Base-by-base conservation (phyloP, 1,140 invertebrate species). In the Aphelinus atriplicis region DNA sequence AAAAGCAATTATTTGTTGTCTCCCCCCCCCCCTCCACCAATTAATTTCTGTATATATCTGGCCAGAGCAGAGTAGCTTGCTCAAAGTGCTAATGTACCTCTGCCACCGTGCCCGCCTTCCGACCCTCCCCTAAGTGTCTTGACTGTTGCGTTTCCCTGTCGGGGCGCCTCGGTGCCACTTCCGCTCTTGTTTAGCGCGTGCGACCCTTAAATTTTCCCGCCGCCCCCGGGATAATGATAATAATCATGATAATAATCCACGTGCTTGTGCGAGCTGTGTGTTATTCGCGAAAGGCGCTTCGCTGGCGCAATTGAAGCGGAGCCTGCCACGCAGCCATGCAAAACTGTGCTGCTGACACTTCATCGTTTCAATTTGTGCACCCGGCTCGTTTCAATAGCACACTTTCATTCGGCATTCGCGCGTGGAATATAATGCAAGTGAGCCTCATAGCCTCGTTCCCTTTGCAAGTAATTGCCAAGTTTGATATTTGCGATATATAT, bases 291-390 rank as follows among this genome's bases (percentile, higher is more conserved):
- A 70, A 70, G 57, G 7, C 47, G 48, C 43, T 55, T 2, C 3
- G 1, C 51, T 42, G 3, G 26, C 43, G 68, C 48, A 61, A 70
- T 61, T 61, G 60, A 9, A 71, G 50, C 26, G 26, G 26, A 26
- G 26, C 26, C 26, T 26, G 26, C 26, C 26, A 26, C 26, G 26
- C 43, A 55, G 10, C 42, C 6, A n/a, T 6, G 50, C 50, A 55
- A 66, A 60, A 67, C 64, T 73, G 56, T 9, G 53, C 3, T 50
- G 51, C 63, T 66, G 48, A n/a, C 55, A 53, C 64, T 61, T 73
- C 55, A 58, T 73, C 71, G 26, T 58, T 58, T 58, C 53, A 73
- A 66, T 73, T 73, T 66, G 46, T 10, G 26, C 46, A n/a, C 57
- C 2, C 53, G 10, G 9, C 48, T 48, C 10, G 10, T 58, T 58